These are phyloP conservation scores for Sceloporus undulatus DNA, from an alignment of 2,113 vertebrate species.

Conservation along the genomic window DNA sequence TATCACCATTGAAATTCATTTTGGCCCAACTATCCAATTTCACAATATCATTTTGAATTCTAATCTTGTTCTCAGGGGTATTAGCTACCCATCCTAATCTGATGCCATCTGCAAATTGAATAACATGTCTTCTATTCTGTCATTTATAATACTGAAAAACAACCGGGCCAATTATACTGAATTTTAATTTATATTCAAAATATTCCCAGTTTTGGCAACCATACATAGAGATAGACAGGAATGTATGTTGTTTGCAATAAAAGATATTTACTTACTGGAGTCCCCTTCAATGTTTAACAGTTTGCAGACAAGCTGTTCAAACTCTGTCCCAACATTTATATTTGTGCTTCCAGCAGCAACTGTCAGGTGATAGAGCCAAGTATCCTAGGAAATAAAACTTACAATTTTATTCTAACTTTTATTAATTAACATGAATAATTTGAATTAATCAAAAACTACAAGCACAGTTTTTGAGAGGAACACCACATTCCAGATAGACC, in stretches of 20 bases:
- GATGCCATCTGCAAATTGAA: too few species aligned
- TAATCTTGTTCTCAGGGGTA: too few species aligned
- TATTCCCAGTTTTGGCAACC: background rate
- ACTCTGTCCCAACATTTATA: constrained; percentile 93
- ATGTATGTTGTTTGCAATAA: constrained; percentile 22
- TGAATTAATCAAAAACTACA: background rate
- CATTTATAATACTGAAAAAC: too few species aligned
- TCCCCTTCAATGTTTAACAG: constrained; percentile 90
- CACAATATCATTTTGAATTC: too few species aligned
- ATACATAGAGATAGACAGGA: background rate
- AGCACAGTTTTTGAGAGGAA: background rate
- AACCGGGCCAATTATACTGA: too few species aligned
- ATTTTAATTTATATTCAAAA: too few species aligned
- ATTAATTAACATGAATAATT: background rate
- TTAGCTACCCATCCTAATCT: too few species aligned
- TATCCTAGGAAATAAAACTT: constrained; percentile 81
- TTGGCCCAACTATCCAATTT: too few species aligned
- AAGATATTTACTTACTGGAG: constrained; percentile 81
- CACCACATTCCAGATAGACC: too few species aligned
- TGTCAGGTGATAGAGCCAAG: constrained; percentile 95
- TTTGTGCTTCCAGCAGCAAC: constrained; percentile 89
- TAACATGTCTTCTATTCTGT: too few species aligned
- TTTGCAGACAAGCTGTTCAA: constrained; percentile 94
- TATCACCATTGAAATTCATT: too few species aligned
- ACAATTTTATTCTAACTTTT: background rate